Evolutionary conservation across 2,888 invertebrate species (phyloP), one percentile per base, ranked within the genome.

Genomic region (Macrophya alboannulata): DNA sequence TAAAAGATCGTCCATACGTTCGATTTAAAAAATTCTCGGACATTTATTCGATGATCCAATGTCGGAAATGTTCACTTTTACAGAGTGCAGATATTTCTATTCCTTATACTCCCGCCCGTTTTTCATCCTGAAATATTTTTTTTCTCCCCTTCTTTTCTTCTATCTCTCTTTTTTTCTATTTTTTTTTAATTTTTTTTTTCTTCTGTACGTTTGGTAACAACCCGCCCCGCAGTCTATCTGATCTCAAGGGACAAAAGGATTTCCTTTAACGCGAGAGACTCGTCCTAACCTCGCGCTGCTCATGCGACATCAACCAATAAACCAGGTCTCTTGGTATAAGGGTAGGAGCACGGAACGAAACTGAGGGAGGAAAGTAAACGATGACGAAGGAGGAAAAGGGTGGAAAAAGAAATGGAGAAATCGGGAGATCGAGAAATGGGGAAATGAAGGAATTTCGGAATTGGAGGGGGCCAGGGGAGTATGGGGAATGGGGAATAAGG

Each of bases 261-360:
- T 81, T 81, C 81, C 59, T 81, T 43, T 43, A 81, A 59, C 62
- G 59, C 81, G 21, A 51, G 62, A 81, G 51, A 77, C 48, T 15
- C 48, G 51, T 77, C 51, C 77, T 25, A 55, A 55, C 77, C 51
- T 51, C 31, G 79, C 31, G 31, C 59, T 21, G 59, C 79, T 76
- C 77, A 77, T 81, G 81, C 62, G 81, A 62, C 81, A 81, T 62
- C 59, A 43, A 40, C 81, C 40, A 62, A 81, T 59, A 59, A 59
- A 81, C 43, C 81, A 55, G n/a, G 55, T n/a, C 55, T 55, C 55
- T n/a, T 8, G 55, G 55, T 43, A 10, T 62, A 6, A n/a, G 37
- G 25, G n/a, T 59, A 81, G 40, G 15, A 25, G 25, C 55, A 40
- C n/a, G 43, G 12, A n/a, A 37, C 79, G 43, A 45, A 21, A 76